phyloP scores from a whole-genome alignment of 2,113 vertebrate genomes.

The Callopanchax toddi region DNA sequence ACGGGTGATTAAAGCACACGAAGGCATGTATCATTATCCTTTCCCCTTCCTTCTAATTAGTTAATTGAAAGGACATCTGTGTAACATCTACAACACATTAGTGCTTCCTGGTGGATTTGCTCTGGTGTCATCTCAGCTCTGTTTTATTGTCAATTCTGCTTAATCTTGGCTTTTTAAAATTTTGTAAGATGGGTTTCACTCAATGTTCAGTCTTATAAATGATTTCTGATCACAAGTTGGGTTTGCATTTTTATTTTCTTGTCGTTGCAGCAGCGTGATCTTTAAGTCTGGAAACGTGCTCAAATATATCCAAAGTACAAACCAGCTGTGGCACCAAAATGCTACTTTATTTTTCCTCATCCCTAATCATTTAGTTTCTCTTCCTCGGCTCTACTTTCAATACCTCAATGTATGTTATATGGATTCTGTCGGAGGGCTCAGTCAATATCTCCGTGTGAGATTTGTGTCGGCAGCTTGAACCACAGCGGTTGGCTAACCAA shows the following conservation, averaged over 20 bases:
- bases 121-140: background rate
- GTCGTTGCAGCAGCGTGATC: background rate
- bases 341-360: slow-evolving; percentile 32
- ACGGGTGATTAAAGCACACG: slow-evolving; percentile 50
- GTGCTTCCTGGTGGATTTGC: slow-evolving; percentile 38
- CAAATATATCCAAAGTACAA: background rate
- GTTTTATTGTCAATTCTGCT: slow-evolving; percentile 19
- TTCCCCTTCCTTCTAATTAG: slow-evolving; percentile 59
- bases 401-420: slow-evolving; percentile 59
- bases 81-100: slow-evolving; percentile 64
- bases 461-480: slow-evolving; percentile 52
- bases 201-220: background rate
- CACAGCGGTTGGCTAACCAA: slow-evolving; percentile 29
- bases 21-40: slow-evolving; percentile 52
- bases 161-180: slow-evolving; percentile 32
- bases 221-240: background rate
- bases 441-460: slow-evolving; percentile 60
- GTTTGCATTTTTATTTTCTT: background rate
- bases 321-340: slow-evolving; percentile 17
- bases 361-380: slow-evolving; percentile 33
- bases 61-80: slow-evolving; percentile 71
- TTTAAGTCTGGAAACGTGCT: slow-evolving; percentile 1
- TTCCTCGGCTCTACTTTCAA: slow-evolving; percentile 33
- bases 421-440: slow-evolving; percentile 58
- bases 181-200: slow-evolving; percentile 5